Evolutionary conservation across 2,888 invertebrate species (phyloP), one percentile per base, ranked within the genome.

Genomic region (Ormia ochracea): DNA sequence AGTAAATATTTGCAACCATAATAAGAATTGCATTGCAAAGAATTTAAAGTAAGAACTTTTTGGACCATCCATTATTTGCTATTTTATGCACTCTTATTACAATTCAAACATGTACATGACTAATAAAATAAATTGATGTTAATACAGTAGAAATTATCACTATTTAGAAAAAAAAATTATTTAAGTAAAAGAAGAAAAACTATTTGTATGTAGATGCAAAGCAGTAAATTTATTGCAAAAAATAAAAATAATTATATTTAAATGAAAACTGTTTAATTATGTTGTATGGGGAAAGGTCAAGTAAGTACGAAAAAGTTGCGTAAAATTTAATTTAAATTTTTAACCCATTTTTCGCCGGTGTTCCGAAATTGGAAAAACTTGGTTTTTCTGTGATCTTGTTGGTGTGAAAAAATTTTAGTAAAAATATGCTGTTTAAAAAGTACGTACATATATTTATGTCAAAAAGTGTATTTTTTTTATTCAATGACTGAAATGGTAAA

Each of bases 91-190:
- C 6, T 52, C 58, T 48, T 38, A 48, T 28, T 41, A 12, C 26
- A 21, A 26, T 19, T 38, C 19, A 38, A 68, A 33, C 23, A 56
- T 6, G 9, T 33, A 10, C 33, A 38, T 38, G 1, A 17, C 50
- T 59, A 70, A 45, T 48, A 41, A 31, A 72, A 45, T 69, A n/a
- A n/a, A 33, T 45, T 56, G 50, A 33, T 14, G 17, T 17, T 36
- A 48, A 31, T 3, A 61, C 69, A 68, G 54, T 31, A 6, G 28
- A 58, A 52, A 33, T 59, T 50, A 50, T 26, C 23, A 45, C 63
- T 70, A 76, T 81, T 78, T 77, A 74, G 74, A 72, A 58, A 41
- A 75, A 75, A 69, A 63, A 41, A 41, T n/a, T n/a, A n/a, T n/a
- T n/a, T n/a, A 41, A 38, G 1, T 14, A 38, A 6, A 38, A 31